phyloP scores from a whole-genome alignment of 1,140 invertebrate genomes.

The Drosophila aff. region DNA sequence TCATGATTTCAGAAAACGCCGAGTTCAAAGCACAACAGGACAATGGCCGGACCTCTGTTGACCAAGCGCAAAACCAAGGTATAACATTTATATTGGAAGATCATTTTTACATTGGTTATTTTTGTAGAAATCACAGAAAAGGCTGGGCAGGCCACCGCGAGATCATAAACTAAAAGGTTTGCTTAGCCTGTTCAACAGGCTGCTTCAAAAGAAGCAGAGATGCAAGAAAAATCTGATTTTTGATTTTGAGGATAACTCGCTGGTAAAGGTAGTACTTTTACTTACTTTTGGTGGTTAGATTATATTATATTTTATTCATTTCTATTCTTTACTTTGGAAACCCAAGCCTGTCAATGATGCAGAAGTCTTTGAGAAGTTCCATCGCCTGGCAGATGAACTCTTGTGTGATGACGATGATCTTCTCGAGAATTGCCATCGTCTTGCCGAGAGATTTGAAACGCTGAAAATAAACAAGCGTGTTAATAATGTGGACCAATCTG shows the following conservation, averaged over 20 bases:
- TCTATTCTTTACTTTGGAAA: background rate
- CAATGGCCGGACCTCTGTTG: background rate
- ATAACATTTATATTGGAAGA: background rate
- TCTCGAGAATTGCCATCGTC: background rate
- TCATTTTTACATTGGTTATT: background rate
- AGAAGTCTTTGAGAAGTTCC: conserved; percentile 25
- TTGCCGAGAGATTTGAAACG: background rate
- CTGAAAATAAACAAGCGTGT: background rate
- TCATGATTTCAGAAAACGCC: background rate
- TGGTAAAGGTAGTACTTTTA: conserved; percentile 30
- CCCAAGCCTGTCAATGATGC: conserved; percentile 20
- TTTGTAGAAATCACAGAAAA: conserved; percentile 39
- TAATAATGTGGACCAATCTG: conserved; percentile 17
- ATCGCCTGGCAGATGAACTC: background rate
- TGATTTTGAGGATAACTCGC: conserved; percentile 12
- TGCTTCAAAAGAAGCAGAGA: conserved; percentile 19
- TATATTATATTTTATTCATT: background rate
- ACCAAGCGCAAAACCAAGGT: conserved; percentile 16
- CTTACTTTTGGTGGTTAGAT: background rate
- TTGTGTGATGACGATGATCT: conserved; percentile 20
- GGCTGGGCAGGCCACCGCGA: background rate
- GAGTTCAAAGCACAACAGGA: background rate
- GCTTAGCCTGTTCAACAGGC: conserved; percentile 9
- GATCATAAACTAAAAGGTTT: background rate
- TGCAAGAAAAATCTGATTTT: conserved; percentile 8